phyloP scores from a whole-genome alignment of 2,888 invertebrate species.

The Dimorphilus gyrociliatus region DNA sequence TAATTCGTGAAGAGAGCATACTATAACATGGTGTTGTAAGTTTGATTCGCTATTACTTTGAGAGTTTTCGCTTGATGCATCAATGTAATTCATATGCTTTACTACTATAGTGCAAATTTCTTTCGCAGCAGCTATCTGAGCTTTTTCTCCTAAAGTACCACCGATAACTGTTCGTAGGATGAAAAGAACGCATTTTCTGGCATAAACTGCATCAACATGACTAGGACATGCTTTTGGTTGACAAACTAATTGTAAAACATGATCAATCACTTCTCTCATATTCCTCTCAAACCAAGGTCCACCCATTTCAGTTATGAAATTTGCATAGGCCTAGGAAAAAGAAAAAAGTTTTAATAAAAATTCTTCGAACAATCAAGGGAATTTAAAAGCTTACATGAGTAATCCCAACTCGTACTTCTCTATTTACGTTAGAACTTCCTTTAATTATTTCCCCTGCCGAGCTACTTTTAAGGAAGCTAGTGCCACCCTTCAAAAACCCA shows the following conservation, averaged over 20 bases:
- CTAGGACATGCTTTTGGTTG: constrained; percentile 88
- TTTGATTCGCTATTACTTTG: too few relatives aligned
- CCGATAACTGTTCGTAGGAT: constrained; percentile 78
- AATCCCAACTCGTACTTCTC: constrained; percentile 90
- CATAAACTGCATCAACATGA: constrained; percentile 92
- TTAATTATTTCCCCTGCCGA: constrained; percentile 86
- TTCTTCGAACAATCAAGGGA: background rate
- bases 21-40: constrained; percentile 33
- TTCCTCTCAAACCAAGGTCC: constrained; percentile 86
- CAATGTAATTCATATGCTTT: constrained; percentile 65
- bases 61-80: too few relatives aligned
- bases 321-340: constrained; percentile 65
- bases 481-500: constrained; percentile 83
- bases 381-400: constrained; percentile 58
- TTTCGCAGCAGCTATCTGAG: constrained; percentile 75
- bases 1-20: constrained; percentile 84
- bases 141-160: constrained; percentile 86
- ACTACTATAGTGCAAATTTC: constrained; percentile 78
- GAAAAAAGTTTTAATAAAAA: constrained; percentile 4
- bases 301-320: constrained; percentile 81
- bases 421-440: constrained; percentile 74
- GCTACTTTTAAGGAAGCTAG: constrained; percentile 57
- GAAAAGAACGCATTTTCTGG: constrained; percentile 89
- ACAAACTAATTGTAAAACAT: constrained; percentile 73
- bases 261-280: constrained; percentile 63